Conservation (phyloP, 2,797 vertebrate species). For the Mergus octosetaceus region DNA sequence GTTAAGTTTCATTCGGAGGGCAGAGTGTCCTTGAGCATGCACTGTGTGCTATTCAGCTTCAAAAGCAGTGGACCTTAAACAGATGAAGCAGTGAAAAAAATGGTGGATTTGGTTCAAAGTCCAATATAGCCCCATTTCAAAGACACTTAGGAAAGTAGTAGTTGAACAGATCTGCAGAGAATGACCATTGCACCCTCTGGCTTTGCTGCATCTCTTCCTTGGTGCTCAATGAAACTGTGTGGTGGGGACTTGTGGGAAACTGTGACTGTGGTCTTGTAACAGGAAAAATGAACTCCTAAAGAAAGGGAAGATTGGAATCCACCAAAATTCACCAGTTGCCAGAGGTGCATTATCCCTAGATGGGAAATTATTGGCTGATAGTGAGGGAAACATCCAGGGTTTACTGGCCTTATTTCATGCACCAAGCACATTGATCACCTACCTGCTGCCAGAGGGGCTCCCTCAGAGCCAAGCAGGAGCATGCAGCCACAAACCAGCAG, state of each 20-base stretch:
- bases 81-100: background rate
- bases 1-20: background rate
- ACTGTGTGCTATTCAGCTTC: background rate
- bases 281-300: background rate
- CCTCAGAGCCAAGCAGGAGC: conserved; percentile 92
- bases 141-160: background rate
- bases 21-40: background rate
- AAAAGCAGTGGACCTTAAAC: background rate
- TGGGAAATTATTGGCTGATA: background rate
- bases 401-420: background rate
- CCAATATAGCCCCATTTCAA: background rate
- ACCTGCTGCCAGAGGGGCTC: conserved; percentile 90
- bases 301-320: background rate
- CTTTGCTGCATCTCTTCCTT: background rate
- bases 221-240: background rate
- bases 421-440: background rate
- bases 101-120: background rate
- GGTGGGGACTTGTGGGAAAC: background rate
- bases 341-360: background rate
- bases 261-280: background rate
- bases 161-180: background rate
- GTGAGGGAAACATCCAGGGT: background rate
- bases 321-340: background rate
- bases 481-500: conserved; percentile 94
- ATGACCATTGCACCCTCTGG: background rate